Evolutionary conservation across 1,140 invertebrate species (phyloP).

Genomic region (Matsumurasca onukii): DNA sequence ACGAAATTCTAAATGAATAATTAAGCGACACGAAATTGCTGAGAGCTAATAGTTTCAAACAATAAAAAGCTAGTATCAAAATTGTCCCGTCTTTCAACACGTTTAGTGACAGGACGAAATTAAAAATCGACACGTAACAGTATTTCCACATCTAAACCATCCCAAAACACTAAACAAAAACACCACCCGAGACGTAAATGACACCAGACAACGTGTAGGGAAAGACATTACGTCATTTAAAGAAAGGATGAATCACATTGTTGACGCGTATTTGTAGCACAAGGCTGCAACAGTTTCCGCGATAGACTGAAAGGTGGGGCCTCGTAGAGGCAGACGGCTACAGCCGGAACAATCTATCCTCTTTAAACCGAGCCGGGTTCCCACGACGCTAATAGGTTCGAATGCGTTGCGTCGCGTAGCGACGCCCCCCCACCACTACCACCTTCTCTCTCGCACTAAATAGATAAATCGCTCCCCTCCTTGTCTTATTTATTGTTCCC

Average conservation of each 20-base stretch:
- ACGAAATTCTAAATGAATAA: too few species aligned
- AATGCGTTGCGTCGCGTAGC: background rate
- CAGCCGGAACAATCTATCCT: background rate
- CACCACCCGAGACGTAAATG: too few species aligned
- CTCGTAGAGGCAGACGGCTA: background rate
- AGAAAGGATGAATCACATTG: background rate
- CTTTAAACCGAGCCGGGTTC: background rate
- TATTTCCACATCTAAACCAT: too few species aligned
- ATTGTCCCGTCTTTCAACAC: too few species aligned
- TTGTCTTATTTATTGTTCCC: conserved; percentile 9
- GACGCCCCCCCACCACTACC: background rate
- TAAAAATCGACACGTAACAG: too few species aligned
- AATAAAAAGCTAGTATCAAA: too few species aligned
- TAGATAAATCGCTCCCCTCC: background rate
- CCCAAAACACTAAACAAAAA: too few species aligned
- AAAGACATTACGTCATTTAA: background rate
- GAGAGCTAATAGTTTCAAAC: too few species aligned
- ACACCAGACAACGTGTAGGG: too few species aligned
- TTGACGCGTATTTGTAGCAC: background rate
- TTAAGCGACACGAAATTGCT: too few species aligned
- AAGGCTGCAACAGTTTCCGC: background rate
- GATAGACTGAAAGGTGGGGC: background rate
- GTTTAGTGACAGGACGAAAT: too few species aligned
- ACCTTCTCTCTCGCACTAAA: background rate
- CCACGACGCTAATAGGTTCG: background rate